A percentile compares a stretch with the other conserved stretches of the same genome.
Conservation (phyloP, 2,113 vertebrate species). For the Brachypodius melanocephalos region DNA sequence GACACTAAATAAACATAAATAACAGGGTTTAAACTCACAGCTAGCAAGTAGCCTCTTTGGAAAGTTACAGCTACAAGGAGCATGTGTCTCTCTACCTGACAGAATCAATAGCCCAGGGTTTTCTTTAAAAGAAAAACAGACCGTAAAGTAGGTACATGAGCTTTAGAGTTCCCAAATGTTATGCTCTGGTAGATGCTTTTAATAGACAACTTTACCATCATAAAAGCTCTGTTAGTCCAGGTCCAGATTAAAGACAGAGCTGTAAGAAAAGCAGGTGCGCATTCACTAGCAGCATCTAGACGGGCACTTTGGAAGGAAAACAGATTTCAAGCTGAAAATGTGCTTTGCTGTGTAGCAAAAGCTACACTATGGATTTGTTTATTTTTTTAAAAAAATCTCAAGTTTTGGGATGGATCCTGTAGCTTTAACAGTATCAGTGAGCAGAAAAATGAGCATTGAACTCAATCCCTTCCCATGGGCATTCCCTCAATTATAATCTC, state of each 20-base stretch:
- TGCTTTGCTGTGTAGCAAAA: neutral
- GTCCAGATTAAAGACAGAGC: neutral
- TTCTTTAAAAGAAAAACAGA: neutral
- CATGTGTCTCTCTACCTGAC: neutral
- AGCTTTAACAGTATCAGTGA: neutral
- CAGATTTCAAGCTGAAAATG: neutral
- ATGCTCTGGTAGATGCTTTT: neutral
- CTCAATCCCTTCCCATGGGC: neutral
- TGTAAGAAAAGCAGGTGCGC: neutral
- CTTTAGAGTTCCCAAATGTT: neutral
- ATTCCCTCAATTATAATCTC: neutral
- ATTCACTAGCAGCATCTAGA: neutral
- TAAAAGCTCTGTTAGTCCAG: neutral
- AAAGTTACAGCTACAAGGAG: neutral
- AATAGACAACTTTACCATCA: neutral
- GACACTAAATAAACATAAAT: neutral
- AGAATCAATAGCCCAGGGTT: neutral
- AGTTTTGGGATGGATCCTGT: neutral
- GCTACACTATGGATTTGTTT: neutral
- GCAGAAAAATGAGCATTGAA: neutral
- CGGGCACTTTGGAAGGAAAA: neutral
- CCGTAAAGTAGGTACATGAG: neutral
- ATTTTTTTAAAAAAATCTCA: neutral
- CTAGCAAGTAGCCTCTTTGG: neutral
- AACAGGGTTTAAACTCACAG: constrained; percentile 13